phyloP scores from a whole-genome alignment of 2,113 vertebrate species.

The Condylura cristata region DNA sequence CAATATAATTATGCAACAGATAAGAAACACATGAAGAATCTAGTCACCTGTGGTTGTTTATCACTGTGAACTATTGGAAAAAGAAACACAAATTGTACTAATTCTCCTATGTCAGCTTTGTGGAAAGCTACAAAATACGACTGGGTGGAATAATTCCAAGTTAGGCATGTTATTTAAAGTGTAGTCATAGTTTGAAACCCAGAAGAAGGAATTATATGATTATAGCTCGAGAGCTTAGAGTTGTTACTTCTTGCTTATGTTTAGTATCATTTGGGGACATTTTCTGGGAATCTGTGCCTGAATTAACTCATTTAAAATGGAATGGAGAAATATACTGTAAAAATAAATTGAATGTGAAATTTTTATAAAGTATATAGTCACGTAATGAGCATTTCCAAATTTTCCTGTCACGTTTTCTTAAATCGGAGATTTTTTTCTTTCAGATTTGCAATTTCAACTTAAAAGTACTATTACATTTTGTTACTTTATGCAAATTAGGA shows the following conservation, averaged over 20 bases:
- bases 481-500: constrained; percentile 27
- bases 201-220: background rate
- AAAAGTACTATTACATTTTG: constrained; percentile 6
- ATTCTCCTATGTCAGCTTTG: background rate
- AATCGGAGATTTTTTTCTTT: background rate
- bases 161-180: background rate
- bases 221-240: background rate
- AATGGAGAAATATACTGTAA: constrained; percentile 9
- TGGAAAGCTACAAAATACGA: background rate
- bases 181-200: background rate
- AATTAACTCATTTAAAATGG: background rate
- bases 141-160: background rate
- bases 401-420: constrained; percentile 40
- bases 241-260: constrained; percentile 6
- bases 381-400: background rate
- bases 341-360: background rate
- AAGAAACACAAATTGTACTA: background rate
- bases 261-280: background rate
- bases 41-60: background rate
- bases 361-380: background rate
- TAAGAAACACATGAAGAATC: background rate
- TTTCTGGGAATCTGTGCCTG: background rate
- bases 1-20: background rate
- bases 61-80: background rate
- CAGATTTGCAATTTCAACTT: constrained; percentile 28